Conservation (phyloP, 2,888 invertebrate species). For the Clitarchus hookeri region DNA sequence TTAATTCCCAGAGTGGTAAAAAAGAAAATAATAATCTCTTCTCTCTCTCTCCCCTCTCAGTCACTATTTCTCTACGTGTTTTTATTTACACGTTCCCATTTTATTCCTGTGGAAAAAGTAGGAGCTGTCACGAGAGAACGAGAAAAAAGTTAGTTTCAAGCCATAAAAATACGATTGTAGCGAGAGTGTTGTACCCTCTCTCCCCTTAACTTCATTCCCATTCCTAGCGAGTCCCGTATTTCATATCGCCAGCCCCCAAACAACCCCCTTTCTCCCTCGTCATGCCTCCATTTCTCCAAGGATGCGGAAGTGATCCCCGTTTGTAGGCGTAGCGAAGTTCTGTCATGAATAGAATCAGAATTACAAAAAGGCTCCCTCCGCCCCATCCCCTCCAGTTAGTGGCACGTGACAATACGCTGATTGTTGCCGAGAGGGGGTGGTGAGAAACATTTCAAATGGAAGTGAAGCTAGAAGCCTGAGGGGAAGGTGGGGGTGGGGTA, state of each 20-base stretch:
- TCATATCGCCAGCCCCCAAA: not conserved
- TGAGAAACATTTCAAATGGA: constrained; percentile 24
- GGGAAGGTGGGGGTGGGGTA: not conserved
- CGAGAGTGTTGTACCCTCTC: not conserved
- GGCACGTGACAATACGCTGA: constrained; percentile 30
- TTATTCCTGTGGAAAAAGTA: too few species aligned
- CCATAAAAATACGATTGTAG: not conserved
- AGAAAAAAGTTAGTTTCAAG: not conserved
- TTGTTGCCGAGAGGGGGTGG: constrained; percentile 10
- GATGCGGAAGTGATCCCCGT: constrained; percentile 37
- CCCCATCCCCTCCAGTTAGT: constrained; percentile 27
- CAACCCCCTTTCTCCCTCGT: not conserved
- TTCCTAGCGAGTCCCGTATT: too few species aligned
- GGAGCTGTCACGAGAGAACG: too few species aligned
- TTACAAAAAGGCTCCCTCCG: constrained; percentile 37
- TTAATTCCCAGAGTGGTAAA: too few species aligned
- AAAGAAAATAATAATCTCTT: too few species aligned
- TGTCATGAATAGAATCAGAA: constrained; percentile 40
- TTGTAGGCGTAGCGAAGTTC: constrained; percentile 30
- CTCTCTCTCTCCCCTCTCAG: too few species aligned
- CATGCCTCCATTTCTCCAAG: not conserved
- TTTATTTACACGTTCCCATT: too few species aligned
- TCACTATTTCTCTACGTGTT: too few species aligned
- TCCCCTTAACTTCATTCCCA: not conserved
- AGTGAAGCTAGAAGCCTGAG: not conserved